phyloP scores from a whole-genome alignment of 2,888 invertebrate species.

The Sylvicola cinctus region DNA sequence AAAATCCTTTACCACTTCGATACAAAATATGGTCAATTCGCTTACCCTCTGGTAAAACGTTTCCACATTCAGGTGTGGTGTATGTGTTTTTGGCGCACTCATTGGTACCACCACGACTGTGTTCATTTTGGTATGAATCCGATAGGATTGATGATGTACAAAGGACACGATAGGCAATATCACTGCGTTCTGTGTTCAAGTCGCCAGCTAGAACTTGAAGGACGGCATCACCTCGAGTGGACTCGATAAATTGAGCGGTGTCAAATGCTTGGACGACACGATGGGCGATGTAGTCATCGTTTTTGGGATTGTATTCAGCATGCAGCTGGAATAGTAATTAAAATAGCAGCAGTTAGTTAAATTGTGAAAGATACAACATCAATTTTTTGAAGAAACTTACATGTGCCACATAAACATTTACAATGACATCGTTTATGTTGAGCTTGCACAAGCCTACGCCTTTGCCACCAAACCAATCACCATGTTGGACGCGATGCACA shows the following conservation, averaged over 20 bases:
- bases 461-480: constrained; percentile 98
- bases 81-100: constrained; percentile 70
- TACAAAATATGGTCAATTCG: constrained; percentile 86
- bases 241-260: constrained; percentile 79
- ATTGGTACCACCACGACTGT: constrained; percentile 45
- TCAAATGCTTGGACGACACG: constrained; percentile 86
- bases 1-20: constrained; percentile 17
- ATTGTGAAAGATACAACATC: constrained; percentile 2
- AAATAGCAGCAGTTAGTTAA: constrained; percentile 1
- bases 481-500: constrained; percentile 84
- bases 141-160: constrained; percentile 28
- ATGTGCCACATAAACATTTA: constrained; percentile 87
- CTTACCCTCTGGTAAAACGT: constrained; percentile 46
- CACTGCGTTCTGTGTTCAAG: constrained; percentile 76
- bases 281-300: constrained; percentile 83
- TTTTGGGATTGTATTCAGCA: constrained; percentile 71
- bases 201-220: constrained; percentile 82
- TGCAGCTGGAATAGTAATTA: constrained; percentile 45
- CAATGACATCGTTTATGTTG: constrained; percentile 32
- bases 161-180: constrained; percentile 47
- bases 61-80: constrained; percentile 32
- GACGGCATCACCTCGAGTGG: constrained; percentile 61
- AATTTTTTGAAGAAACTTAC: constrained; percentile 32
- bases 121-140: constrained; percentile 32
- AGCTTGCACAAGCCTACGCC: constrained; percentile 71